Percentiles rank a stretch among this genome's conserved stretches.
Evolutionary conservation across 2,797 vertebrate species (phyloP).

Genomic region (Acropternis orthonyx): DNA sequence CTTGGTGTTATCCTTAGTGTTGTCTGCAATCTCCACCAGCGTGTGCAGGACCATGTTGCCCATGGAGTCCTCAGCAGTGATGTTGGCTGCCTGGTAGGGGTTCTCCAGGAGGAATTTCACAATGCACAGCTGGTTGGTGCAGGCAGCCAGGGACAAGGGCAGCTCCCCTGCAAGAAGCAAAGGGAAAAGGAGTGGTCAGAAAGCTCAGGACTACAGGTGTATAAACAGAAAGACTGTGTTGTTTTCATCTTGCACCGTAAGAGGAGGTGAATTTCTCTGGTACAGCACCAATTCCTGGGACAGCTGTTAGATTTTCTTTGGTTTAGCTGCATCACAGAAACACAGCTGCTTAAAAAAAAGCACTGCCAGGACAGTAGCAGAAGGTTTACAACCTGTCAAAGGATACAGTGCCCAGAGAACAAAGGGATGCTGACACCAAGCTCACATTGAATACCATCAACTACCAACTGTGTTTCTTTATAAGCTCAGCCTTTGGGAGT

Average conservation of each 20-base stretch:
- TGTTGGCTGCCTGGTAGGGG: constrained; percentile 75
- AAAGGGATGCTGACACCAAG: neutral
- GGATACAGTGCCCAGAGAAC: neutral
- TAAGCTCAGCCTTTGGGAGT: neutral
- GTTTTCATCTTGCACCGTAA: neutral
- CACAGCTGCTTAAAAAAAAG: neutral
- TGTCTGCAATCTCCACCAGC: constrained; percentile 88
- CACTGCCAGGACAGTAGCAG: neutral
- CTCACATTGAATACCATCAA: neutral
- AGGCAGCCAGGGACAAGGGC: constrained; percentile 91
- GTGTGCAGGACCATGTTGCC: constrained; percentile 93
- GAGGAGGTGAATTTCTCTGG: neutral
- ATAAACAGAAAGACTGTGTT: neutral
- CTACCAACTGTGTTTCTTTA: neutral
- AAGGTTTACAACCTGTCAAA: neutral
- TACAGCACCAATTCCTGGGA: neutral
- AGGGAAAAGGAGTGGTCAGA: neutral
- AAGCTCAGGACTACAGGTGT: neutral
- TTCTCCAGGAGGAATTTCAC: constrained; percentile 90
- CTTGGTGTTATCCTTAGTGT: constrained; percentile 86
- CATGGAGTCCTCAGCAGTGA: constrained; percentile 80
- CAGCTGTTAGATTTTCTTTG: neutral
- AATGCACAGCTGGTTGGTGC: constrained; percentile 91
- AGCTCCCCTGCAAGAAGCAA: constrained; percentile 83
- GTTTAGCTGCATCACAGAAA: constrained; percentile 8